Percentiles rank a stretch among this genome's conserved stretches.
Conservation (phyloP, 2,113 vertebrate species). For the Lamprotornis superbus region DNA sequence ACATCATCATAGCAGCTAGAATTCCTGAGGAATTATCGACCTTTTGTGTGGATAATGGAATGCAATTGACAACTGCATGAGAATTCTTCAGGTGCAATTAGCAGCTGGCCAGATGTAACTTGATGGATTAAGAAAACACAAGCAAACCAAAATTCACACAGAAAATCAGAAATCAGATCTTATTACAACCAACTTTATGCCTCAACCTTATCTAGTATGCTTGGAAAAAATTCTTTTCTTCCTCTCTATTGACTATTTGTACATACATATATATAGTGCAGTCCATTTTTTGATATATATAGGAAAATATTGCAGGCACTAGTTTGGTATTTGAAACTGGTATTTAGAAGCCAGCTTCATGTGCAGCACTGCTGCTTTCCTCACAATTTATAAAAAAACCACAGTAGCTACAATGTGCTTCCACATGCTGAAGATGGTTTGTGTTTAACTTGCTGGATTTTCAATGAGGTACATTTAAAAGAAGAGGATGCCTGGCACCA, state of each 20-base stretch:
- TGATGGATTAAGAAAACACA: background rate
- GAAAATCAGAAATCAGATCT: background rate
- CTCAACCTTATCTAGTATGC: background rate
- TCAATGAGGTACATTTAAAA: slow-evolving; percentile 59
- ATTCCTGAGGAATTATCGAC: background rate
- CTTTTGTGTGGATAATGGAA: background rate
- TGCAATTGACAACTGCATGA: background rate
- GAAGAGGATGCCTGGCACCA: slow-evolving; percentile 2
- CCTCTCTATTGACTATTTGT: background rate
- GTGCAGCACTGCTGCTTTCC: background rate
- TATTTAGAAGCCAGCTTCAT: background rate
- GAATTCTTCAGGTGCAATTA: background rate
- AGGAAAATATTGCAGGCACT: background rate
- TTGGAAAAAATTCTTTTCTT: background rate
- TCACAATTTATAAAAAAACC: background rate
- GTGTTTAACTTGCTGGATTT: slow-evolving; percentile 44
- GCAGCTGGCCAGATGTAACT: background rate
- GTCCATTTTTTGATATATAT: background rate
- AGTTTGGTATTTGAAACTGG: background rate
- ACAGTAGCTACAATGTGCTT: slow-evolving; percentile 11
- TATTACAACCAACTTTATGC: background rate
- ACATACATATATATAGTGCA: background rate
- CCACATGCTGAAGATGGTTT: slow-evolving; percentile 18
- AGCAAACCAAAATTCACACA: background rate
- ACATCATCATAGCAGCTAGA: background rate